phyloP scores from a whole-genome alignment of 2,113 vertebrate species.

The Haemorhous mexicanus region DNA sequence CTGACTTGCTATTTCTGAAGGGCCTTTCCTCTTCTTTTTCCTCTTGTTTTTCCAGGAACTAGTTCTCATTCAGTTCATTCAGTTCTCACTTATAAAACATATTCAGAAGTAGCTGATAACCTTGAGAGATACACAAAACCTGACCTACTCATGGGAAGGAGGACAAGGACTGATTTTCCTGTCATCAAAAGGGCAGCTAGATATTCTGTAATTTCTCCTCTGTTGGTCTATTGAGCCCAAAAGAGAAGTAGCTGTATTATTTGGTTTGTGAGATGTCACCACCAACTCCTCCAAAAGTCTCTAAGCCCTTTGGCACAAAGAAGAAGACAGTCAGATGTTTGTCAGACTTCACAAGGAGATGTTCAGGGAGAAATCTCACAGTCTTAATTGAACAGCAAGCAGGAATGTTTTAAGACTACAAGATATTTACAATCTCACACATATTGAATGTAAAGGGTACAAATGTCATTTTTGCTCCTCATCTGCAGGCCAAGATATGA shows the following conservation, averaged over 20 bases:
- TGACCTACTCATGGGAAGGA: background rate
- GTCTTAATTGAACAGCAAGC: background rate
- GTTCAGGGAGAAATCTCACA: background rate
- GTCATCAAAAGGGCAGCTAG: background rate
- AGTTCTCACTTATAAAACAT: background rate
- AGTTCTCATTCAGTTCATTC: background rate
- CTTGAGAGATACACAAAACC: background rate
- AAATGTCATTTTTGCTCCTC: background rate
- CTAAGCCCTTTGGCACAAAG: background rate
- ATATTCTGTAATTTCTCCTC: background rate
- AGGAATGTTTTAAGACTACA: slow-evolving; percentile 12
- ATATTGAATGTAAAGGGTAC: slow-evolving; percentile 15
- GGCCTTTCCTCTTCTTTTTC: background rate
- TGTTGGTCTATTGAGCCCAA: background rate
- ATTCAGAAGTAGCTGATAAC: background rate
- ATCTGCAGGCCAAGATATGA: slow-evolving; percentile 8
- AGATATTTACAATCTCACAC: slow-evolving; percentile 13
- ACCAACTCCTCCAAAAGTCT: background rate
- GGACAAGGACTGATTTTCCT: background rate
- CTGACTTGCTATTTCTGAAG: background rate
- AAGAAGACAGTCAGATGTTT: background rate
- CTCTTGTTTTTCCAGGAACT: background rate
- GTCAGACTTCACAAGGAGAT: background rate
- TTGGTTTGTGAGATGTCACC: background rate
- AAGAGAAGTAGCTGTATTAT: slow-evolving; percentile 6